Evolutionary conservation across 2,888 invertebrate species (phyloP).

Genomic region (Oscheius sp.): DNA sequence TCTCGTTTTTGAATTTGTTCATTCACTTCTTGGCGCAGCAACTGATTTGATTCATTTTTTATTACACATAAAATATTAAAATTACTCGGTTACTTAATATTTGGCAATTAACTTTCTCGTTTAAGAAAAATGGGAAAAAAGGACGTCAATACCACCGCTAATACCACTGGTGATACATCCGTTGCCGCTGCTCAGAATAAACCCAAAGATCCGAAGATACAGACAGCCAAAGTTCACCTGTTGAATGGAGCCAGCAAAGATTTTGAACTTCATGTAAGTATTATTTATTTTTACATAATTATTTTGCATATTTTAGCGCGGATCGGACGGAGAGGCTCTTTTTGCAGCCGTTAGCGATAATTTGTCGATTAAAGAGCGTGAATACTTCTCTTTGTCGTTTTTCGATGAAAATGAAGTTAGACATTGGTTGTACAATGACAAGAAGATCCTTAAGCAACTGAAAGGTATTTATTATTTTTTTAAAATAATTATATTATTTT

Average conservation of each 20-base stretch:
- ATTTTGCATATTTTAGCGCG: conserved; percentile 53
- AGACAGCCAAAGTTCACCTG: conserved; percentile 55
- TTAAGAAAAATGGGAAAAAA: too few species aligned
- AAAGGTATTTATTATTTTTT: conserved; percentile 55
- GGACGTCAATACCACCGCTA: too few species aligned
- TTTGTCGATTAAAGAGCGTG: conserved; percentile 63
- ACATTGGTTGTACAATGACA: conserved; percentile 69
- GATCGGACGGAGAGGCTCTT: conserved; percentile 60
- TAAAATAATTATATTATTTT: not conserved
- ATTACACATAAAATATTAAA: too few species aligned
- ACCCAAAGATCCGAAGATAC: conserved; percentile 46
- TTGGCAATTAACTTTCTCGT: too few species aligned
- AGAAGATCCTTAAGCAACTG: conserved; percentile 61
- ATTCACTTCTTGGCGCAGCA: too few species aligned
- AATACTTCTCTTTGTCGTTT: conserved; percentile 67
- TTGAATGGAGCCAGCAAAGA: conserved; percentile 58
- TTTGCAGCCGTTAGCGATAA: conserved; percentile 55
- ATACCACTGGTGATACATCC: conserved; percentile 13
- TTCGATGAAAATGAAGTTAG: conserved; percentile 55
- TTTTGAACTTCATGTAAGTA: conserved; percentile 61
- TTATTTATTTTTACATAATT: not conserved
- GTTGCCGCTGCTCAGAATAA: conserved; percentile 8
- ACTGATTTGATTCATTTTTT: too few species aligned
- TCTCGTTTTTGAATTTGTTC: too few species aligned
- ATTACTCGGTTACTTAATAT: too few species aligned